Base-by-base conservation (phyloP, 2,888 invertebrate species). In the Merodon equestris region DNA sequence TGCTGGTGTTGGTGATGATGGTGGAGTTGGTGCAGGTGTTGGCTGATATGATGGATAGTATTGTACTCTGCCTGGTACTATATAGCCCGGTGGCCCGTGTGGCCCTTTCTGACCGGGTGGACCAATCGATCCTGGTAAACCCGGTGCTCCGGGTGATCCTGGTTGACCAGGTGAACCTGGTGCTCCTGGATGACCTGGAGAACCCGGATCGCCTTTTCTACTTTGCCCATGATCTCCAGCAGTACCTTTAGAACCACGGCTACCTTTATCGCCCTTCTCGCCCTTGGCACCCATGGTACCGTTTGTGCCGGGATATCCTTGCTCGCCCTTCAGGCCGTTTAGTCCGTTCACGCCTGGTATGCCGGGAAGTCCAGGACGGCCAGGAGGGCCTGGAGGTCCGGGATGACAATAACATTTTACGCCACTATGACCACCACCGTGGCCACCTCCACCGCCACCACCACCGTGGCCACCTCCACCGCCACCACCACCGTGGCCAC, bases 311-410 rank as follows among this genome's bases (percentile, higher is more conserved):
- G 2, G 2, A 9, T 66, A 40, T 40, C 81, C 81, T 10, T 63
- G 58, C 0, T 48, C 36, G n/a, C 81, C 81, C 0, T 50, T 66
- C 12, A 9, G 9, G 0, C 73, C 79, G 0, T 63, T 54, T 0
- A 19, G 50, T 5, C 63, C 77, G n/a, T 40, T 10, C 1, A 38
- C 36, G n/a, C 63, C 76, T 5, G 54, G 18, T 4, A 19, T 13
- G 5, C 77, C 79, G 0, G 93, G 92, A n/a, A 93, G 86, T 3
- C 94, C 94, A 0, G 92, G 92, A 0, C 91, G 90, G 1, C 77
- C 77, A 4, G 66, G 67, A 5, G 42, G 53, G 7, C 74, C 74
- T 9, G 66, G 67, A 5, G 42, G 53, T 10, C 74, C 74, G 0
- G 53, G 36, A 27, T 53, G 56, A 36, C 67, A 72, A 7, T 38